phyloP scores from a whole-genome alignment of 2,113 vertebrate species.

The Melospiza georgiana region DNA sequence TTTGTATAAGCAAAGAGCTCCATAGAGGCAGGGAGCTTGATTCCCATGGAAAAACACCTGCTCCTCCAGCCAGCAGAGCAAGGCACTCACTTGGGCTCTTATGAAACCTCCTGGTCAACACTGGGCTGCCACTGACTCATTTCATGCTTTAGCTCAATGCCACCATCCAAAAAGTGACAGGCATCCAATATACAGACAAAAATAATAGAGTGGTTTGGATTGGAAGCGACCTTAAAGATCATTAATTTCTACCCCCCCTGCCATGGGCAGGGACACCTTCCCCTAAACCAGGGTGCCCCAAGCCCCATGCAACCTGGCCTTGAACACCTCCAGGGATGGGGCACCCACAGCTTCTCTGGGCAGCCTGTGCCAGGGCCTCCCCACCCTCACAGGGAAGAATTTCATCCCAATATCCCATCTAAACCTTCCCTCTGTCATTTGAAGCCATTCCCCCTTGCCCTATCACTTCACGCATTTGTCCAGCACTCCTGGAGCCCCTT shows the following conservation, averaged over 20 bases:
- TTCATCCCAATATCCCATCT: neutral
- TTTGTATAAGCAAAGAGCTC: neutral
- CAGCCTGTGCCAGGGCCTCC: neutral
- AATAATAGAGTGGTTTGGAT: neutral
- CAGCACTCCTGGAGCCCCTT: neutral
- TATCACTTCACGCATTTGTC: neutral
- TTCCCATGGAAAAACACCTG: neutral
- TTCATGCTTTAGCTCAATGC: neutral
- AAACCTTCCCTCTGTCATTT: neutral
- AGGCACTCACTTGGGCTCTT: neutral
- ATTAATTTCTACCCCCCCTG: neutral
- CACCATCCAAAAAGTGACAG: neutral
- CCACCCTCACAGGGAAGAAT: neutral
- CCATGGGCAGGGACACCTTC: neutral
- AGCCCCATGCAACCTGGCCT: neutral
- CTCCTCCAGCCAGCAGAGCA: neutral
- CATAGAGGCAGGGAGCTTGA: neutral
- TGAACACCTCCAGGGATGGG: neutral
- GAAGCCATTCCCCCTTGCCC: neutral
- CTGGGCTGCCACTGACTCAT: neutral
- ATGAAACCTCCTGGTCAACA: neutral
- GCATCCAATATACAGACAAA: neutral
- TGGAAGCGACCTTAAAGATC: neutral
- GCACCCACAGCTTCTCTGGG: neutral
- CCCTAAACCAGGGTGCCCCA: rapidly evolving